Percentiles rank a stretch among this genome's conserved stretches.
phyloP scores from a whole-genome alignment of 2,113 vertebrate genomes.

The Ahaetulla prasina region DNA sequence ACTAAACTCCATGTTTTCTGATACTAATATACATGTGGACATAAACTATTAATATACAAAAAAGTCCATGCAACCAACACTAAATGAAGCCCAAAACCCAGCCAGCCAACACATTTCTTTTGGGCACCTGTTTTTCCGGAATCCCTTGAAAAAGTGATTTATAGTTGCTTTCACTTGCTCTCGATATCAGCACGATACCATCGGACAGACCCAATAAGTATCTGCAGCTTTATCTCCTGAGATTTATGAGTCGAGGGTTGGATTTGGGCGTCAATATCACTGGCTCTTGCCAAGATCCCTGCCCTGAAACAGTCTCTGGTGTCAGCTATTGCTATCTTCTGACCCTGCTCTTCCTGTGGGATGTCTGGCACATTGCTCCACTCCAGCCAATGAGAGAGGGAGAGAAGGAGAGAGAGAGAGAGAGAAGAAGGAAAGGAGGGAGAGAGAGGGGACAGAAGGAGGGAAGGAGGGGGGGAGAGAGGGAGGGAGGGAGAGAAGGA shows the following conservation, averaged over 20 bases:
- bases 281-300: background rate
- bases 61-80: background rate
- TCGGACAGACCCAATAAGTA: background rate
- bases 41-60: background rate
- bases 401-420: too few relatives aligned
- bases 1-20: background rate
- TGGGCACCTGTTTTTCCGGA: background rate
- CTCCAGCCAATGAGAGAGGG: background rate
- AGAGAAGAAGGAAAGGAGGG: too few relatives aligned
- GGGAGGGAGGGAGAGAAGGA: too few relatives aligned
- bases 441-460: too few relatives aligned
- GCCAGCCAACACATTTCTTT: background rate
- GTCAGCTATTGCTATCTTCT: background rate
- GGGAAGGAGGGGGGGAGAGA: rapidly evolving
- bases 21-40: background rate
- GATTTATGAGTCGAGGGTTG: background rate
- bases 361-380: background rate
- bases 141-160: background rate
- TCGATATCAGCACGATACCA: background rate
- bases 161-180: background rate
- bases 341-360: background rate
- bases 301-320: background rate
- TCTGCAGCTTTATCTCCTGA: background rate
- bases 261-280: background rate
- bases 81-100: too few relatives aligned